Conservation (phyloP, 1,140 invertebrate genomes). For the Ostrea denselamellosa region DNA sequence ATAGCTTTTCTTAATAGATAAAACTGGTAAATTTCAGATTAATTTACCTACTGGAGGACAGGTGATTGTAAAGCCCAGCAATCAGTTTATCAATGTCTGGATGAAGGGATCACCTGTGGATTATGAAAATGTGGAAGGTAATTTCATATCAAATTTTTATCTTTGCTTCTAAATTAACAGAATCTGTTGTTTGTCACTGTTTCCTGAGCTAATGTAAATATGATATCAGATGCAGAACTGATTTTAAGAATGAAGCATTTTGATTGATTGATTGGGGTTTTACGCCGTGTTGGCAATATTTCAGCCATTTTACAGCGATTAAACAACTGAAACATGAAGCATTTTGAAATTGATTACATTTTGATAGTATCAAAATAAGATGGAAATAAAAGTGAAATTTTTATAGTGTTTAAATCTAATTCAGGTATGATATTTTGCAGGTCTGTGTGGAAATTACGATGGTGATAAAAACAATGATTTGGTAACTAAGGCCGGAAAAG, state of each 20-base stretch:
- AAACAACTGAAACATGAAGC: no score
- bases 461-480: constrained; percentile 61
- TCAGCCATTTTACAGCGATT: no score
- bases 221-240: no score
- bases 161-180: not conserved
- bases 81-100: constrained; percentile 65
- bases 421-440: constrained; percentile 17
- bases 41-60: constrained; percentile 58
- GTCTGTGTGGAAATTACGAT: constrained; percentile 69
- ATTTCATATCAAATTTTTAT: not conserved
- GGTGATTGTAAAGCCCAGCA: constrained; percentile 41
- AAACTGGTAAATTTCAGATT: constrained; percentile 45
- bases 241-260: no score
- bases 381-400: no score
- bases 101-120: constrained; percentile 61
- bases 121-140: constrained; percentile 66
- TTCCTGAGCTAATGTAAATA: no score
- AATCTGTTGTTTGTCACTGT: no score
- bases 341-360: no score
- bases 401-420: no score
- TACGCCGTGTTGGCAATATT: no score
- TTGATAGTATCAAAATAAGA: no score
- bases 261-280: no score
- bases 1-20: not conserved
- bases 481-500: constrained; percentile 47